Base-by-base conservation (phyloP, 23 tunicate genomes). In the Trididemnum miniatum region DNA sequence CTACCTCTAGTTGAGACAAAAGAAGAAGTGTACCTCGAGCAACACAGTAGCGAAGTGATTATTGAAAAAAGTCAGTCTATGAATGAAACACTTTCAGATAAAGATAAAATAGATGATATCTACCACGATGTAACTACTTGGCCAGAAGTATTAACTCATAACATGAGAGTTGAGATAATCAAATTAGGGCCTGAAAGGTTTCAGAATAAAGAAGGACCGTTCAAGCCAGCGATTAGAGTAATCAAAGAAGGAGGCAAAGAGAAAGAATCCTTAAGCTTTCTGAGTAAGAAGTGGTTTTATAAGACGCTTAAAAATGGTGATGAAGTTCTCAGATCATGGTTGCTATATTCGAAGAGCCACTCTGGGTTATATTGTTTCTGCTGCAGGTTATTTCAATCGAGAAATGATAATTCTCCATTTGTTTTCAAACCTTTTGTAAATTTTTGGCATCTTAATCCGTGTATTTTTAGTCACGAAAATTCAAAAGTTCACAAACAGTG, bases 151-250 rank as follows among this genome's bases (percentile, higher is more conserved):
- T 23, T 54, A 77, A 57, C 66, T 77, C 82, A 77, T 57, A 12
- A 54, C 67, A 52, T 77, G 67, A 77, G 67, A 51, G 71, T 54
- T 77, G 82, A 77, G 82, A 52, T 77, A 38, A 35, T 77, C 82
- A 77, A 77, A 77, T 34, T 35, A 51, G 82, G 69, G 30, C 82
- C 82, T 54, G 82, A 77, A 77, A 77, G 67, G 27, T 77, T 23
- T 52, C 82, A 77, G 30, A 73, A 77, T 73, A 73, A 73, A 73
- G 79, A 73, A 73, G 79, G 79, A 73, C 79, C 79, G 59, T 73
- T 73, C 79, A 37, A 73, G 79, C 79, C 79, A 73, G 79, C 79
- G 79, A 73, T 73, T 73, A 73, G 59, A 73, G 79, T 73, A 39
- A 40, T 73, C 38, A 73, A 73, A 73, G 59, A 73, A 73, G 59